Conservation (phyloP, 1,140 invertebrate genomes). For the Steinernema khuongi region DNA sequence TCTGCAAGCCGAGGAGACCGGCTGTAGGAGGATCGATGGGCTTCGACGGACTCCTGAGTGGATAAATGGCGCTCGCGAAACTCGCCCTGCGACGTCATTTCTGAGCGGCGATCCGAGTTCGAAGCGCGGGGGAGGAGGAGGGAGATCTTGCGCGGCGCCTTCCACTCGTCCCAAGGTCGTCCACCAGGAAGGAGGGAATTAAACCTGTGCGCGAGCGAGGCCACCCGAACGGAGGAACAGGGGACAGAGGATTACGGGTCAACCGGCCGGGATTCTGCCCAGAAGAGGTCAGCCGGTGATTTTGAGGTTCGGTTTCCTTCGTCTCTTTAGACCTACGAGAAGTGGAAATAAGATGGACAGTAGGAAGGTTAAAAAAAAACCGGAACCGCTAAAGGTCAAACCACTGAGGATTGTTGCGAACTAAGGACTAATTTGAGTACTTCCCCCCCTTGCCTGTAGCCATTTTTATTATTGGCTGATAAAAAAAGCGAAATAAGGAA, state of each 20-base stretch:
- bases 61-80: conserved; percentile 5
- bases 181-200: background rate
- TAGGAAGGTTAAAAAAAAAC: too few species aligned
- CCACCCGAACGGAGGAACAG: too few species aligned
- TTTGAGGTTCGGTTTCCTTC: too few species aligned
- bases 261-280: background rate
- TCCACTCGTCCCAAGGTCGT: conserved; percentile 14
- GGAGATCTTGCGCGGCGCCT: background rate
- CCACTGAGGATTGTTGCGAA: too few species aligned
- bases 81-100: background rate
- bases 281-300: background rate
- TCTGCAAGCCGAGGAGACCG: background rate
- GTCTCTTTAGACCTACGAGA: background rate
- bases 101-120: background rate
- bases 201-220: conserved; percentile 8
- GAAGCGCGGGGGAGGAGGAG: background rate
- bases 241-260: background rate
- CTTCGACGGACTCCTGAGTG: background rate
- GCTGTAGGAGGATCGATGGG: background rate
- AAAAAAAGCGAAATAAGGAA: too few species aligned
- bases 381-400: background rate
- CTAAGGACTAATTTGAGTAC: too few species aligned
- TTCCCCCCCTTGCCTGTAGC: too few species aligned
- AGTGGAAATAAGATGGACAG: background rate
- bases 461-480: too few species aligned